These are phyloP conservation scores for Drosophila pachea DNA, from an alignment of 1,140 invertebrate genomes.

Conservation along the genomic window DNA sequence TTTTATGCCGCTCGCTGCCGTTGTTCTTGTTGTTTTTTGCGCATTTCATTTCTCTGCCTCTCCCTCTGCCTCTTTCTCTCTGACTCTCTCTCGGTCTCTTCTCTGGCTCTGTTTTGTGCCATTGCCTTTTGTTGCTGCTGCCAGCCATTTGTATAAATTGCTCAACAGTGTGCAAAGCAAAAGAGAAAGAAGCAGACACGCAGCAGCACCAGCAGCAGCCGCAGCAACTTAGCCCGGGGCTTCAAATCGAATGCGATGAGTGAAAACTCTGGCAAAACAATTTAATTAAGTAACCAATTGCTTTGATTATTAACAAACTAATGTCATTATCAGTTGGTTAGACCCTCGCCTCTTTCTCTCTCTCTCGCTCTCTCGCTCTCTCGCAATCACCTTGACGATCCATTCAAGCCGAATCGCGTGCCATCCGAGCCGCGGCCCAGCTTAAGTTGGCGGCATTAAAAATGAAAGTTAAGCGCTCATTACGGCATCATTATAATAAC, in stretches of 20 bases:
- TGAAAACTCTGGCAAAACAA: slow-evolving; percentile 1
- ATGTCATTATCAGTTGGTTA: too few relatives aligned
- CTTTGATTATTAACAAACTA: too few relatives aligned
- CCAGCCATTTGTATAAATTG: slow-evolving; percentile 74
- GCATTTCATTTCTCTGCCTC: slow-evolving; percentile 13
- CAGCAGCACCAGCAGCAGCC: slow-evolving; percentile 5
- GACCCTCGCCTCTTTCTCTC: too few relatives aligned
- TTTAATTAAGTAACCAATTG: background rate
- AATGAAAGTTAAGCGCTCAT: slow-evolving; percentile 72
- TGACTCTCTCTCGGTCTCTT: background rate
- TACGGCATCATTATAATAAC: slow-evolving; percentile 67
- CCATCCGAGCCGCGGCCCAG: too few relatives aligned
- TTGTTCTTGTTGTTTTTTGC: slow-evolving; percentile 32
- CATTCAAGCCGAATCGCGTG: too few relatives aligned
- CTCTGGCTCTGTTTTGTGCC: slow-evolving; percentile 13
- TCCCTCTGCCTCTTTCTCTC: too few relatives aligned
- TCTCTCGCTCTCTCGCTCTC: too few relatives aligned
- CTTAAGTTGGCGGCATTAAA: slow-evolving; percentile 41
- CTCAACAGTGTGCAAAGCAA: slow-evolving; percentile 49
- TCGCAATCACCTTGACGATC: too few relatives aligned
- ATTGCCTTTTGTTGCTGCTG: slow-evolving; percentile 54
- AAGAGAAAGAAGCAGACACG: slow-evolving; percentile 1
- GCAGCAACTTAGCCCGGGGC: slow-evolving; percentile 5
- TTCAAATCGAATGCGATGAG: slow-evolving; percentile 6
- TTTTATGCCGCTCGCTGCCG: slow-evolving; percentile 56